Percentiles rank a stretch among this genome's conserved stretches.
phyloP scores from a whole-genome alignment of 30 jellyfish, hydroid and myxozoan genomes.

The Mastigias papua region DNA sequence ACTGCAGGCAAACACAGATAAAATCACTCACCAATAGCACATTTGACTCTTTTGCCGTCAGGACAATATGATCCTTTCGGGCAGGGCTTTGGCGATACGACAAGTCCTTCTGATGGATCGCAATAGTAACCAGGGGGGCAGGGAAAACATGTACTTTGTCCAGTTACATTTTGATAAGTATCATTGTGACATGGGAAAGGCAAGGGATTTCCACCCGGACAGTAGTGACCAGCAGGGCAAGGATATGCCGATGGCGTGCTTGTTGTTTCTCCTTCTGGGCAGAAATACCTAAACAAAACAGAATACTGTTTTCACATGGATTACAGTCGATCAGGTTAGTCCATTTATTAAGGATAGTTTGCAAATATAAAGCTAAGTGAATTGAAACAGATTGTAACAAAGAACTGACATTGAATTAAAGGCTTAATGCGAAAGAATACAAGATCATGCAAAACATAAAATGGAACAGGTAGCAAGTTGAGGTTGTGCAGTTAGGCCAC shows the following conservation, averaged over 20 bases:
- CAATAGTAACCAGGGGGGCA: slow-evolving; percentile 97
- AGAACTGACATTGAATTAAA: no score
- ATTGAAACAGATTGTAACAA: no score
- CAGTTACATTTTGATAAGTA: slow-evolving; percentile 90
- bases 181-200: slow-evolving; percentile 93
- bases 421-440: no score
- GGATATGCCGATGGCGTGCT: slow-evolving; percentile 81
- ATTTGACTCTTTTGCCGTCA: slow-evolving; percentile 70
- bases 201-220: slow-evolving; percentile 74
- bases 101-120: slow-evolving; percentile 97
- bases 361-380: no score
- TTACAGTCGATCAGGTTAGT: no score
- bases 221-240: slow-evolving; percentile 92
- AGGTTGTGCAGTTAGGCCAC: no score
- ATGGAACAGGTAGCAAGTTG: no score
- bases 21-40: slow-evolving; percentile 79
- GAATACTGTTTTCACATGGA: no score
- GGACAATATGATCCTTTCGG: slow-evolving; percentile 94
- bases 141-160: slow-evolving; percentile 73
- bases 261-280: slow-evolving; percentile 94
- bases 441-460: no score
- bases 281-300: slow-evolving; percentile 70
- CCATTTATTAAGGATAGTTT: no score
- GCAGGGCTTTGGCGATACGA: slow-evolving; percentile 84
- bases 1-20: neutral